Evolutionary conservation across 1,140 invertebrate species (phyloP).

Genomic region (Calycopis cecrops): DNA sequence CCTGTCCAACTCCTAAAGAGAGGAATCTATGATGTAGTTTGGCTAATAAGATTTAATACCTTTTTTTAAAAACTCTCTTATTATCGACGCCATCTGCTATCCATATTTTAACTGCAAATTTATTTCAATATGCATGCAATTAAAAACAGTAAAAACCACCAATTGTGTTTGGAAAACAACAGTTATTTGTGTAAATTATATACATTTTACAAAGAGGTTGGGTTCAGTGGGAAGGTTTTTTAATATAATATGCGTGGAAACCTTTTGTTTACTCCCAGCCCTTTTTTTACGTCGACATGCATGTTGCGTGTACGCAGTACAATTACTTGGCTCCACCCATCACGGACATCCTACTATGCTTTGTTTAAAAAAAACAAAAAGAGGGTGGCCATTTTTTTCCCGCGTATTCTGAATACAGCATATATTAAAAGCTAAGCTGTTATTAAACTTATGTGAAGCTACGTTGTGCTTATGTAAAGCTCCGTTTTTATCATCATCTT

Average conservation of each 20-base stretch:
- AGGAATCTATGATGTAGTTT: too few species aligned
- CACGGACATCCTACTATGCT: constrained; percentile 45
- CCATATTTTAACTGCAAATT: too few species aligned
- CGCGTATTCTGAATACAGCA: constrained; percentile 13
- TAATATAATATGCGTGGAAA: constrained; percentile 6
- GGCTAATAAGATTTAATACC: too few species aligned
- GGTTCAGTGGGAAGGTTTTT: neutral
- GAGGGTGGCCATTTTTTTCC: constrained; percentile 34
- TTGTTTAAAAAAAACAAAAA: constrained; percentile 39
- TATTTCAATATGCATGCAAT: neutral
- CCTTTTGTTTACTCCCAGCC: constrained; percentile 33
- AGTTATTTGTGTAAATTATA: neutral
- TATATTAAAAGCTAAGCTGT: too few species aligned
- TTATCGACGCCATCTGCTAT: too few species aligned
- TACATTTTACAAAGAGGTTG: neutral
- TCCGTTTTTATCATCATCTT: too few species aligned
- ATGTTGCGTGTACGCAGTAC: constrained; percentile 43
- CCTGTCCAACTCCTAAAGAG: too few species aligned
- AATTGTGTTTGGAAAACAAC: neutral
- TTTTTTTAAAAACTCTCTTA: too few species aligned
- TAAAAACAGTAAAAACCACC: neutral
- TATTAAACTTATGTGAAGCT: too few species aligned
- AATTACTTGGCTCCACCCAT: constrained; percentile 41
- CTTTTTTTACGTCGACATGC: constrained; percentile 28
- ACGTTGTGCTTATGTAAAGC: too few species aligned